Conservation (phyloP, 2,113 vertebrate species). For the Zosterops hypoxanthus region DNA sequence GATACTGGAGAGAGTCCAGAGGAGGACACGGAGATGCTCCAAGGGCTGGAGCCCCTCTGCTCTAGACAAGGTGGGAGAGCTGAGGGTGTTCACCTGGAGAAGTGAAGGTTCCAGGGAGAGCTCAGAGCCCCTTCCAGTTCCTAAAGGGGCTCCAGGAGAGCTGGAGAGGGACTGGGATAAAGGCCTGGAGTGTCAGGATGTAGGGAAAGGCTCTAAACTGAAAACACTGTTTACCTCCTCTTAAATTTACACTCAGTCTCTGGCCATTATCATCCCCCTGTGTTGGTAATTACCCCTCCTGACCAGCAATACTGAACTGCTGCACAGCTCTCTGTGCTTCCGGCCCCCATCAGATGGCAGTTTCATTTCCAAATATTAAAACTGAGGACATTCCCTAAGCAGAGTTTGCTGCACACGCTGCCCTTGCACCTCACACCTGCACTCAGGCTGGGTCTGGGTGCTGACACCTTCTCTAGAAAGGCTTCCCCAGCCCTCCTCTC, state of each 20-base stretch:
- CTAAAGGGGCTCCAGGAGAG: background rate
- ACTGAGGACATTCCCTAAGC: background rate
- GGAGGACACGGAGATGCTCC: background rate
- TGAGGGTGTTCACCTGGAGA: background rate
- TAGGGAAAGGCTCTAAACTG: background rate
- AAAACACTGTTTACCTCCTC: background rate
- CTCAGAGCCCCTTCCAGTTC: background rate
- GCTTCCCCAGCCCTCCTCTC: background rate
- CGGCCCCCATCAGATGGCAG: background rate
- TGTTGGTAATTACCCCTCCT: background rate
- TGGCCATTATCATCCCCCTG: background rate
- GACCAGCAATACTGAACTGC: background rate
- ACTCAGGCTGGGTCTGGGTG: background rate
- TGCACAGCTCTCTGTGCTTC: background rate
- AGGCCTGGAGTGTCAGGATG: fast-evolving
- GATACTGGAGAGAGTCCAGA: background rate
- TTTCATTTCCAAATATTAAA: background rate
- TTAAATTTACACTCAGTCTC: background rate
- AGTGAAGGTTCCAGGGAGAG: fast-evolving
- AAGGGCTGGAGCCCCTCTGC: background rate
- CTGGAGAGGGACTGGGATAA: background rate
- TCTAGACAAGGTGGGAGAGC: background rate
- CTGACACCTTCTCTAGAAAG: background rate
- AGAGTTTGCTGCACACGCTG: background rate
- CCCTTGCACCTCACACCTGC: background rate